Base-by-base conservation (phyloP, 1,140 invertebrate genomes). In the Coelopa frigida region DNA sequence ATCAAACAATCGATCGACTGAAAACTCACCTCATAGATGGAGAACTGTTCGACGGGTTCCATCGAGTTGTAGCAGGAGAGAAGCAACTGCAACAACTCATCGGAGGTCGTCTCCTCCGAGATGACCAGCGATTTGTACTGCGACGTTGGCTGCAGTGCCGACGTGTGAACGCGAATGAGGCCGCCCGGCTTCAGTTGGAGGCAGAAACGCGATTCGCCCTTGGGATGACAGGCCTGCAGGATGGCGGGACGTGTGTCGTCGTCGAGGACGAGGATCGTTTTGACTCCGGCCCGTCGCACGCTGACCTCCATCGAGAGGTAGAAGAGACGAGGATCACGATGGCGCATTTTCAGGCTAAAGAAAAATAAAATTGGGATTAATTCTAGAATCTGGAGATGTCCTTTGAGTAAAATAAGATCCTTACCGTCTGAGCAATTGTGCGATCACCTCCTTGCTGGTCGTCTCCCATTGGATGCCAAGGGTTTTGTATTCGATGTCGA, bases 401-500 rank as follows among this genome's bases (percentile, higher is more conserved):
- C n/a, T n/a, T n/a, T 15, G 21, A 18, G 20, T n/a, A n/a, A 37
- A 17, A 37, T 37, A 15, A 37, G 20, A n/a, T 17, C n/a, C 17
- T 45, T 87, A 93, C 75, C 93, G 93, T 60, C 85, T 81, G 42
- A 94, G 73, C n/a, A 94, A 72, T 35, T 85, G 83, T 40, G 78
- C 72, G 3, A 94, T 87, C 29, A 94, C 82, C 72, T 93, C 86
- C 57, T 84, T 81, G 56, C 88, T 88, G 0, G 86, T 84, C 7
- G 88, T 93, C 52, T 87, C 80, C 70, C 84, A 86, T 4, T 84
- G 86, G 39, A 94, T 87, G 42, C 85, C 82, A 37, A 94, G 70
- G 0, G 91, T 94, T 72, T 94, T 94, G 77, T 94, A 94, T 64
- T 94, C 89, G 61, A 94, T 92, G 71, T 94, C 90, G 1, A 87